Evolutionary conservation across 2,888 invertebrate genomes (phyloP).

Genomic region (Tineola bisselliella): DNA sequence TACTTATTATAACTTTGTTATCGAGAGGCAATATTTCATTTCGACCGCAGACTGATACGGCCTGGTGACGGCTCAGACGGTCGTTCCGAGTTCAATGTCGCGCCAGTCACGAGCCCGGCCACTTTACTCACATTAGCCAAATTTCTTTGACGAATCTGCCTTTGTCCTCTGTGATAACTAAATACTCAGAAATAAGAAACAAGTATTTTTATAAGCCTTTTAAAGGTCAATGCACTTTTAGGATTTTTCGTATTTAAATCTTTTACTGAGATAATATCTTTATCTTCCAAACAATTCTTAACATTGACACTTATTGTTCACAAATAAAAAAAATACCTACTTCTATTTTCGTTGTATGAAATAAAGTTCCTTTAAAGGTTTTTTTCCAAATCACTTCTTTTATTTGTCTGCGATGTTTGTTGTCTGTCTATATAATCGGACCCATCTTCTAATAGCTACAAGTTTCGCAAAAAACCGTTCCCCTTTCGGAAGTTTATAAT

Average conservation of each 20-base stretch:
- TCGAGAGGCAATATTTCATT: conserved; percentile 47
- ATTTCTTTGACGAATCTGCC: conserved; percentile 40
- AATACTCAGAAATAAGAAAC: not conserved
- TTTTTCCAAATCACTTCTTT: conserved; percentile 16
- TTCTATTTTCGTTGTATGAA: not conserved
- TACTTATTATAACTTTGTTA: conserved; percentile 34
- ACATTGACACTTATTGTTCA: not conserved
- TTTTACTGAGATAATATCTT: not conserved
- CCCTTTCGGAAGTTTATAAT: conserved; percentile 61
- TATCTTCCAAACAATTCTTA: not conserved
- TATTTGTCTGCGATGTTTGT: conserved; percentile 57
- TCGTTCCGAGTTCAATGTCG: conserved; percentile 38
- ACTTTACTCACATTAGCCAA: conserved; percentile 53
- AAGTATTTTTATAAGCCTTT: not conserved
- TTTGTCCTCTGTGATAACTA: conserved; percentile 8
- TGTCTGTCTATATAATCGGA: conserved; percentile 39
- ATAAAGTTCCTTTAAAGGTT: not conserved
- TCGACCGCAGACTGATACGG: conserved; percentile 34
- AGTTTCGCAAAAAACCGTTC: conserved; percentile 38
- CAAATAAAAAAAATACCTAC: not conserved
- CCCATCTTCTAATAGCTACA: conserved; percentile 33
- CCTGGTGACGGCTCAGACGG: conserved; percentile 12
- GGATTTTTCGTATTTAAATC: not conserved
- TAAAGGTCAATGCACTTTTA: not conserved
- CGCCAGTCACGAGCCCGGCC: conserved; percentile 54